Percentiles rank a stretch among this genome's conserved stretches.
phyloP scores from a whole-genome alignment of 2,797 vertebrate genomes.

The Pangasius sanitwongsei region DNA sequence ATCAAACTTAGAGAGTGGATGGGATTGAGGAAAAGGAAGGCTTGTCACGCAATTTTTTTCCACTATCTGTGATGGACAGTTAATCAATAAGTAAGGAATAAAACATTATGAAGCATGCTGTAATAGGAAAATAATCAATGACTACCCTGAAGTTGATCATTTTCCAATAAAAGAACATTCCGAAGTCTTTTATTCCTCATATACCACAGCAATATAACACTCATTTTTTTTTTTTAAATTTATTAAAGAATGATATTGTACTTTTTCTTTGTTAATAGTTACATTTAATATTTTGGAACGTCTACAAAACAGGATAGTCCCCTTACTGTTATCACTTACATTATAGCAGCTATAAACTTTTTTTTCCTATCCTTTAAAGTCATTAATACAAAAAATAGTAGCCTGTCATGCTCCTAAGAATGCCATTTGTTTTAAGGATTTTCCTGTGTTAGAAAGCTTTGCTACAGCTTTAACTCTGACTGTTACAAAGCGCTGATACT shows the following conservation, averaged over 20 bases:
- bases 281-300: neutral
- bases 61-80: neutral
- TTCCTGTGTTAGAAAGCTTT: neutral
- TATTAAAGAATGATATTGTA: neutral
- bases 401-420: neutral
- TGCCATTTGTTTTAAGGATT: neutral
- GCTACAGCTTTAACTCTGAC: neutral
- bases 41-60: neutral
- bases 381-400: neutral
- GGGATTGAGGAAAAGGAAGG: neutral
- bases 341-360: neutral
- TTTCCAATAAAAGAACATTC: neutral
- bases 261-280: neutral
- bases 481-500: neutral
- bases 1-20: neutral
- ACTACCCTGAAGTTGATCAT: neutral
- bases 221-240: too few relatives aligned
- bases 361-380: neutral
- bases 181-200: neutral
- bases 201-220: neutral
- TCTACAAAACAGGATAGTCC: neutral
- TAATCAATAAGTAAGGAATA: neutral
- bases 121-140: neutral
- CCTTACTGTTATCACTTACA: neutral
- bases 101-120: neutral